Evolutionary conservation across 1,140 invertebrate species (phyloP).

Genomic region (Adelges cooleyi): DNA sequence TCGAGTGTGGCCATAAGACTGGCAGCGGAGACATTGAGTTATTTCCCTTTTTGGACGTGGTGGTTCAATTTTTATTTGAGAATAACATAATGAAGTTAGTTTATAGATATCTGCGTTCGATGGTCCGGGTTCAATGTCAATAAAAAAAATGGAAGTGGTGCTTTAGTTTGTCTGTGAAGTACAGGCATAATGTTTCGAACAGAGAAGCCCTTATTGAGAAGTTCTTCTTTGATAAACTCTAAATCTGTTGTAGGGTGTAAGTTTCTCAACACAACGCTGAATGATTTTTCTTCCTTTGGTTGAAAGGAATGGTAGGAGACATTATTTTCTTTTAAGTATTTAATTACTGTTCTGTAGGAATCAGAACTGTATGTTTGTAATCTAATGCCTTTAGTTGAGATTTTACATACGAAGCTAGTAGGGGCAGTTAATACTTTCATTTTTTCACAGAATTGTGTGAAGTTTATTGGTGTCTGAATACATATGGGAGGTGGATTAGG

Average conservation of each 20-base stretch:
- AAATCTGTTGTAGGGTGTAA: not conserved
- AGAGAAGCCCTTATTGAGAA: not conserved
- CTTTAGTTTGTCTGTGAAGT: not conserved
- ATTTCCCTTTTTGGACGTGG: constrained; percentile 34
- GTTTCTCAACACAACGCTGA: not conserved
- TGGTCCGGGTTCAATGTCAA: not conserved
- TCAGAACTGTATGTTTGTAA: not conserved
- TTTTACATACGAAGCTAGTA: not conserved
- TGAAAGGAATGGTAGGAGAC: not conserved
- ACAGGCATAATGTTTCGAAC: not conserved
- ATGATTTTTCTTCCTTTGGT: not conserved
- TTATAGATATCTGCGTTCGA: not conserved
- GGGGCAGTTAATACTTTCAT: not conserved
- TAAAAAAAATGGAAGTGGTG: not conserved
- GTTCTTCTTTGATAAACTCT: not conserved
- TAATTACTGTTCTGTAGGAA: not conserved
- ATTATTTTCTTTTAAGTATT: not conserved
- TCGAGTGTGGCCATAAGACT: constrained; percentile 30
- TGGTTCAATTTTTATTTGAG: constrained; percentile 35
- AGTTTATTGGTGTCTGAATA: not conserved
- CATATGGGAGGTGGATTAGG: not conserved
- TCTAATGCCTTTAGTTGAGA: not conserved
- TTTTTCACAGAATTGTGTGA: not conserved
- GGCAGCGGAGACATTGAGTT: constrained; percentile 32
- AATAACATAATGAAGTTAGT: not conserved